Percentiles rank a stretch among this genome's conserved stretches.
Evolutionary conservation across 2,113 vertebrate genomes (phyloP).

Genomic region (Oxygymnocypris stewartii): DNA sequence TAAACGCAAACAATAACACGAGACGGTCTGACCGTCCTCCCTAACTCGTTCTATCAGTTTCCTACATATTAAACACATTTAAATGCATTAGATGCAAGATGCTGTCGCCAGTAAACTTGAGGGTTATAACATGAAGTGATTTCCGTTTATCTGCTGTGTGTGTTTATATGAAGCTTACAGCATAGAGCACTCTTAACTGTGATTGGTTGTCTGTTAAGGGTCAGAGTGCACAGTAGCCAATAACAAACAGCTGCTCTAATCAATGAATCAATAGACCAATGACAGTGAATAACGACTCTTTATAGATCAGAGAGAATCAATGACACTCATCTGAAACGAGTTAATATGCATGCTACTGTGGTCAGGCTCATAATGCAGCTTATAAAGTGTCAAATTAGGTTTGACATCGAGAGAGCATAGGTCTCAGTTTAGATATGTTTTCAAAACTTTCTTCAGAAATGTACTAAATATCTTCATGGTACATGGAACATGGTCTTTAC

Average conservation of each 20-base stretch:
- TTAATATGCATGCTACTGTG: background rate
- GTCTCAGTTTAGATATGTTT: too few species aligned
- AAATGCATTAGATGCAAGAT: background rate
- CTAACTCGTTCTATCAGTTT: too few species aligned
- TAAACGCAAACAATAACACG: background rate
- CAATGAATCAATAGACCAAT: conserved; percentile 72
- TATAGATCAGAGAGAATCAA: conserved; percentile 66
- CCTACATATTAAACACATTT: too few species aligned
- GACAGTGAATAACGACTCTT: conserved; percentile 68
- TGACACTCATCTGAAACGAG: conserved; percentile 42
- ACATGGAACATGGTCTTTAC: too few species aligned
- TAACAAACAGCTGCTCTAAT: conserved; percentile 66
- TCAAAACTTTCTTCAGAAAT: too few species aligned
- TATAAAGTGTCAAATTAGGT: too few species aligned
- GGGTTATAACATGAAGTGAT: background rate
- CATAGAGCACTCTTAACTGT: conserved; percentile 49
- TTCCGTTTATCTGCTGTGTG: background rate
- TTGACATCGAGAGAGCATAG: too few species aligned
- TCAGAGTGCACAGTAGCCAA: conserved; percentile 35
- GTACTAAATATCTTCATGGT: too few species aligned
- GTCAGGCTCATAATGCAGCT: too few species aligned
- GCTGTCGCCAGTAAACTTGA: background rate
- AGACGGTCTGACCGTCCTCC: background rate
- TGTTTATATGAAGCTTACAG: background rate
- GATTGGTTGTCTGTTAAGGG: conserved; percentile 51